Conservation (phyloP, 2,888 invertebrate genomes). For the Dynastes tityus region DNA sequence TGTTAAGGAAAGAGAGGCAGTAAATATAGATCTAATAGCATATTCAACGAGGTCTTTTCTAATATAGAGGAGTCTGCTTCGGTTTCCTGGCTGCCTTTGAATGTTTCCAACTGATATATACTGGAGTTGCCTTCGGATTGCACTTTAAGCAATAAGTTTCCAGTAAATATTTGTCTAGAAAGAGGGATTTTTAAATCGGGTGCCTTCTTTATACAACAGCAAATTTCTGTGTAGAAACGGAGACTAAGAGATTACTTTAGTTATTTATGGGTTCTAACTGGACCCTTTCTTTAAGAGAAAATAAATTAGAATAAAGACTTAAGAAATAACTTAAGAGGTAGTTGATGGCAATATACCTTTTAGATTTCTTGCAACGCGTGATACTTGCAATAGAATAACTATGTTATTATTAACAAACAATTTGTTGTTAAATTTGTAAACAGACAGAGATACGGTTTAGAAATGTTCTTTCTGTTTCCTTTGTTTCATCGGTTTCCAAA, state of each 20-base stretch:
- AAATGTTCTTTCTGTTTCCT: too few relatives aligned
- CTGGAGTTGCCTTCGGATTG: constrained; percentile 55
- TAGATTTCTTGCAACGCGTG: background rate
- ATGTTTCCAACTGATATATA: constrained; percentile 48
- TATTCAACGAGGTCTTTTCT: constrained; percentile 55
- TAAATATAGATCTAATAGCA: constrained; percentile 58
- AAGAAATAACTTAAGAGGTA: constrained; percentile 32
- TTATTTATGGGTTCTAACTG: constrained; percentile 49
- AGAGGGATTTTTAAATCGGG: constrained; percentile 61
- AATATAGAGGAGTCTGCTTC: constrained; percentile 46
- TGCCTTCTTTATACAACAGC: constrained; percentile 55
- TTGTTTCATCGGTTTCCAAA: too few relatives aligned
- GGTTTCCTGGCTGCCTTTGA: constrained; percentile 19
- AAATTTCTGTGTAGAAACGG: constrained; percentile 48
- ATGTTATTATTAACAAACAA: background rate
- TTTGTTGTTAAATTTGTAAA: too few relatives aligned
- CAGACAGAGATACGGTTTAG: too few relatives aligned
- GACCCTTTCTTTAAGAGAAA: constrained; percentile 39
- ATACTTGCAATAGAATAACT: too few relatives aligned
- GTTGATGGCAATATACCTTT: background rate
- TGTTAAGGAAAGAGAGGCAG: constrained; percentile 42
- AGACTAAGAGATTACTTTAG: constrained; percentile 53
- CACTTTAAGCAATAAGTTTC: constrained; percentile 63
- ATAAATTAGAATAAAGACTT: constrained; percentile 30
- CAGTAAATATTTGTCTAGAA: constrained; percentile 63